Evolutionary conservation across 2,888 invertebrate species (phyloP).

Genomic region (Ophion obscuratus): DNA sequence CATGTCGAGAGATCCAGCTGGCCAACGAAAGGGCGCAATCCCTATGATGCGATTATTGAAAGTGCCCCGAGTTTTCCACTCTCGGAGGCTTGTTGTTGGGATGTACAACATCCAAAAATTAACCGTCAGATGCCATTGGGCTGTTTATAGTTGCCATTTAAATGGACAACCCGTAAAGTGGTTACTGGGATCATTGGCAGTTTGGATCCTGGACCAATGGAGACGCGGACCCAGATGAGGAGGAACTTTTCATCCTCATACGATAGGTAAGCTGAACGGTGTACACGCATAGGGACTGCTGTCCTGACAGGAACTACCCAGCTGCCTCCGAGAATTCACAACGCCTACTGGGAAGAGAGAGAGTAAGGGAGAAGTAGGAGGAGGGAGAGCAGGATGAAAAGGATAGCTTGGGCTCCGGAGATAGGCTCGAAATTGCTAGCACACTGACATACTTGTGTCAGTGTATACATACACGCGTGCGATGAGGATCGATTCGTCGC

Average conservation of each 20-base stretch:
- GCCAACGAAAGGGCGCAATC: slow-evolving; percentile 13
- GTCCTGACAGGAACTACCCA: slow-evolving; percentile 12
- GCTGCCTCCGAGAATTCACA: slow-evolving; percentile 1
- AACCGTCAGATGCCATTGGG: neutral
- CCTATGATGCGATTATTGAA: neutral
- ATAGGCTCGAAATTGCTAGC: neutral
- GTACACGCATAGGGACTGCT: neutral
- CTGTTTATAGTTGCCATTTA: neutral
- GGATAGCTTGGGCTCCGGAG: slow-evolving; percentile 19
- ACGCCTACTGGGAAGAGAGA: slow-evolving; percentile 1
- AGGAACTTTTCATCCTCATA: neutral
- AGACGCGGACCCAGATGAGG: neutral
- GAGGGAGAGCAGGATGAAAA: neutral
- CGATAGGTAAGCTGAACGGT: neutral
- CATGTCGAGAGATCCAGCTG: neutral
- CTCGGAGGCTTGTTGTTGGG: neutral
- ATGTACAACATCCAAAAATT: neutral
- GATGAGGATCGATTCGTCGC: slow-evolving; percentile 61
- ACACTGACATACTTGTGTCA: neutral
- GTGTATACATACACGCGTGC: slow-evolving; percentile 11
- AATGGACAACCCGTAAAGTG: neutral
- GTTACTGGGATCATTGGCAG: neutral
- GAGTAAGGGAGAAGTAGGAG: neutral
- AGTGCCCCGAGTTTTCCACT: neutral
- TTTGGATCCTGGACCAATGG: neutral